Base-by-base conservation (phyloP, 1,140 invertebrate species). In the Drosophila seguyi region DNA sequence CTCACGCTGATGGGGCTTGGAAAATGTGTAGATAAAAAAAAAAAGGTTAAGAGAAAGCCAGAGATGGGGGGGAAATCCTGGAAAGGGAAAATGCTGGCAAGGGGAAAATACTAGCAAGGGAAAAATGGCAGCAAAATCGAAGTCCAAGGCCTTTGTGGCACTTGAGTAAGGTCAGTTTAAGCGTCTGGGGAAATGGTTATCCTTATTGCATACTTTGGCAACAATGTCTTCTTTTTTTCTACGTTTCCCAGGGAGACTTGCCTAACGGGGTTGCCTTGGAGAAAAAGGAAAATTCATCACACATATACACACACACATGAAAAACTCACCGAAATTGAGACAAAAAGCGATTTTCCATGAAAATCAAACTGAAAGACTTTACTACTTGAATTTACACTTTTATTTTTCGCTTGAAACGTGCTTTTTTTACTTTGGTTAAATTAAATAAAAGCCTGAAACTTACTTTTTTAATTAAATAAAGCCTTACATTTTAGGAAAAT, bases 111-210 rank as follows among this genome's bases (percentile, higher is more conserved):
- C 8, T 18, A n/a, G 39, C 4, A 13, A 13, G 16, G 38, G 3
- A 25, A 25, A 42, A 42, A 18, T 41, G 44, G 39, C 34, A 3
- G 8, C 6, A 20, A 34, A 31, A 34, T 20, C n/a, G n/a, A 41
- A 45, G 47, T 31, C 47, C 61, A 69, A 69, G 66, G 61, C 62
- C 44, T 29, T 68, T 65, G 48, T 61, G 62, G 66, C 66, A 82
- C 83, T 86, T 86, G 83, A 86, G 79, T 72, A 82, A 86, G 83
- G 83, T 86, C 83, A 86, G 83, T 86, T 86, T 69, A 56, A 62
- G 75, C 76, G 67, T 50, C 83, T 87, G 74, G 83, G 83, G 83
- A 86, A 87, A 87, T 87, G 77, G 75, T 82, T 87, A 87, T 87
- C 75, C 83, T 82, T 87, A 87, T 79, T 87, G 74, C 75, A 66